Conservation (phyloP, 35 echinoderm and acorn worm species). For the Chiridota heheva region DNA sequence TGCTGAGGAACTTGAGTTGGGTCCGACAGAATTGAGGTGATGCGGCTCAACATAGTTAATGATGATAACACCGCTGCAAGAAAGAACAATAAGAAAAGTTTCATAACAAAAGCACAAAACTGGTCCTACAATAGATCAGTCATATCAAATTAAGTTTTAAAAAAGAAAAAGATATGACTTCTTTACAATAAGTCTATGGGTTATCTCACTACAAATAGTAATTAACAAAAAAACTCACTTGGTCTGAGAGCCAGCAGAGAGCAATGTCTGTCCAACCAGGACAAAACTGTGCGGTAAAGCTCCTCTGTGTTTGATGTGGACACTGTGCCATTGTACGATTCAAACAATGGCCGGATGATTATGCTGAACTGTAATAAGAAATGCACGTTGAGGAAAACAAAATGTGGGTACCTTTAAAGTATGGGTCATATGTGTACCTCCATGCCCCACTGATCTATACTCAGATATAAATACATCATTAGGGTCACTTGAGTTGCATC, state of each 20-base stretch:
- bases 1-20: constrained; percentile 88
- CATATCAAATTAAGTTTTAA: too few species aligned
- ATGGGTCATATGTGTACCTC: background rate
- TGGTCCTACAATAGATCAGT: background rate
- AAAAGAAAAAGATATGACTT: too few species aligned
- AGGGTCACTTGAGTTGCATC: too few species aligned
- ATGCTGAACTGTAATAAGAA: constrained; percentile 90
- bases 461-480: too few species aligned
- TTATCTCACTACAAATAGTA: too few species aligned
- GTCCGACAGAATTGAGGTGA: constrained; percentile 90
- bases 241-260: constrained; percentile 86
- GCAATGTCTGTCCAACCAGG: constrained; percentile 95
- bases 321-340: constrained; percentile 84
- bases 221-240: constrained; percentile 77
- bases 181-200: too few species aligned
- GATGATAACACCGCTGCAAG: constrained; percentile 90
- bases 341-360: constrained; percentile 96
- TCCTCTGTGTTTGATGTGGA: constrained; percentile 82
- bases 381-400: constrained; percentile 58
- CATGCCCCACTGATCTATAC: too few species aligned
- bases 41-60: constrained; percentile 77
- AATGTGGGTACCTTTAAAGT: background rate
- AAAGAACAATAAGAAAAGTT: constrained; percentile 6
- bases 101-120: background rate
- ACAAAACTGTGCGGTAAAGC: constrained; percentile 66